These are phyloP conservation scores for Psittacula echo DNA, from an alignment of 2,797 vertebrate species.

Conservation along the genomic window DNA sequence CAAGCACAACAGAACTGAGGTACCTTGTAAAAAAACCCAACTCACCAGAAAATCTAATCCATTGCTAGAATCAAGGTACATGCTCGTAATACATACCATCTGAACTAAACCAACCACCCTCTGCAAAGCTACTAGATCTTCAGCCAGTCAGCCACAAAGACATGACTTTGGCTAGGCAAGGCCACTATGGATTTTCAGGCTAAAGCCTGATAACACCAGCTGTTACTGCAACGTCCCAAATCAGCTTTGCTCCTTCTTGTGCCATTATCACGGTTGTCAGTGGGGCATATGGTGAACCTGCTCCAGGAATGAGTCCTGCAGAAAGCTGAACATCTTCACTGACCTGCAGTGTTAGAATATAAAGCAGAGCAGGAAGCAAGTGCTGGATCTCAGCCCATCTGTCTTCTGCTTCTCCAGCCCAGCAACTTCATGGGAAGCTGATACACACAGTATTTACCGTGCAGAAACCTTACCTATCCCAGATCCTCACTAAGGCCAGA, in stretches of 20 bases:
- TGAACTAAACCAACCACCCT: not conserved
- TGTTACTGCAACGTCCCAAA: not conserved
- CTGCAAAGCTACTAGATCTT: not conserved
- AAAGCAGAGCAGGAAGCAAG: not conserved
- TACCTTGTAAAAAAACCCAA: not conserved
- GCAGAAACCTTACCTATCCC: not conserved
- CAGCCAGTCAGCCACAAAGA: not conserved
- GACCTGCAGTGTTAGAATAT: not conserved
- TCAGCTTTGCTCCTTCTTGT: not conserved
- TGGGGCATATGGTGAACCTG: rapidly evolving
- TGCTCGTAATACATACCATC: rapidly evolving
- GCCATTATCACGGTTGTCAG: not conserved
- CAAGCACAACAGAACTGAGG: not conserved
- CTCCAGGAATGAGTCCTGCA: not conserved
- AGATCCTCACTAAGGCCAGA: not conserved
- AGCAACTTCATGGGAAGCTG: not conserved
- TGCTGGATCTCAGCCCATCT: not conserved
- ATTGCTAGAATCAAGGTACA: not conserved
- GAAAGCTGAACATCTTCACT: not conserved
- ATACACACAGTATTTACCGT: rapidly evolving
- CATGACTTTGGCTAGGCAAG: not conserved
- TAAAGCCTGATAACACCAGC: not conserved
- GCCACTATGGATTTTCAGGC: not conserved
- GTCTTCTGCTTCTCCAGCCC: not conserved
- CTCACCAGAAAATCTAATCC: not conserved